A percentile compares a stretch with the other conserved stretches of the same genome.
Evolutionary conservation across 2,888 invertebrate species (phyloP).

Genomic region (Merodon equestris): DNA sequence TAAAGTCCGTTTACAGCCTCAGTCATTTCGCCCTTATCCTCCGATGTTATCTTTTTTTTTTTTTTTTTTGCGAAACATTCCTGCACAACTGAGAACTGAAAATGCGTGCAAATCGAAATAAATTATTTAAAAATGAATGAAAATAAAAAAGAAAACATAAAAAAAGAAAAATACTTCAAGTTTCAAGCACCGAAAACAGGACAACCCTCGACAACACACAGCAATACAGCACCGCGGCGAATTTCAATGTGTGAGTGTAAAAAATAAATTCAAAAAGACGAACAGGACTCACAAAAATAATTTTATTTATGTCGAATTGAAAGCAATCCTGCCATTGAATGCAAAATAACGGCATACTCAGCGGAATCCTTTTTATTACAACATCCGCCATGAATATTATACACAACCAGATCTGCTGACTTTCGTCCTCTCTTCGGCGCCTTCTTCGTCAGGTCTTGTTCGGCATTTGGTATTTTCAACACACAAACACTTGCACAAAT

Average conservation of each 20-base stretch:
- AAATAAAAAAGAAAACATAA: constrained; percentile 34
- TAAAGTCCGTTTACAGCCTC: background rate
- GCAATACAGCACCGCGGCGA: too few species aligned
- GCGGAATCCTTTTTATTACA: constrained; percentile 68
- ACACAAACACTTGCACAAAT: constrained; percentile 29
- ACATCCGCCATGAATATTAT: constrained; percentile 65
- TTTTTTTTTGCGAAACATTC: constrained; percentile 16
- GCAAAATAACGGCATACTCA: constrained; percentile 67
- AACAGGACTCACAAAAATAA: constrained; percentile 62
- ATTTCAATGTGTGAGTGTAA: background rate
- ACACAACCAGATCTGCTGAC: constrained; percentile 33
- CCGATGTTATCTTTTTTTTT: background rate
- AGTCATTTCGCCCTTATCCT: background rate
- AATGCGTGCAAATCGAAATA: constrained; percentile 45
- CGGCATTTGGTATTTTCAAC: background rate
- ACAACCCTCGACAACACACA: too few species aligned
- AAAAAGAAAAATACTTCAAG: constrained; percentile 1
- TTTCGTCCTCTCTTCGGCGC: background rate
- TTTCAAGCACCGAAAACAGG: constrained; percentile 27
- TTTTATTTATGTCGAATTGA: constrained; percentile 67
- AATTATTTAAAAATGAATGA: constrained; percentile 59
- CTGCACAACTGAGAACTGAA: constrained; percentile 31
- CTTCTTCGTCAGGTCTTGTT: background rate
- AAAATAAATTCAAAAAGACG: constrained; percentile 30
- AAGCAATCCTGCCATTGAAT: constrained; percentile 66